Conservation (phyloP, 2,797 vertebrate species). For the Myotis vivesi region DNA sequence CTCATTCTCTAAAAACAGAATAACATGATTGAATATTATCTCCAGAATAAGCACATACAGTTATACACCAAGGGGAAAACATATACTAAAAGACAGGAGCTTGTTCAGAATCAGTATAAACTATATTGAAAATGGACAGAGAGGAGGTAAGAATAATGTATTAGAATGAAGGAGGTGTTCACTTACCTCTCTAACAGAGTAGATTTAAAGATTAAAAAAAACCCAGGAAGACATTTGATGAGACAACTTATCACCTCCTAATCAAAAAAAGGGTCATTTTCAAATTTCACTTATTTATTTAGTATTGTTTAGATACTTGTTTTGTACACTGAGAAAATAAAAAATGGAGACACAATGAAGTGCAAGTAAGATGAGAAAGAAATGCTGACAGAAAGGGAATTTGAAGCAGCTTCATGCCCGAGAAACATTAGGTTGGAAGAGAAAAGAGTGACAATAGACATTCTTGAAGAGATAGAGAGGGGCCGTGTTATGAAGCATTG, state of each 20-base stretch:
- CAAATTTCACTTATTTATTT: background rate
- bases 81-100: background rate
- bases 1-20: background rate
- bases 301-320: background rate
- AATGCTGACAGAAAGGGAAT: background rate
- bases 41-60: background rate
- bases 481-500: background rate
- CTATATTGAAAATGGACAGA: background rate
- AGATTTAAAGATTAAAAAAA: background rate
- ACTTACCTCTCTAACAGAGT: background rate
- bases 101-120: background rate
- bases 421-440: background rate
- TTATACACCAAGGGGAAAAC: background rate
- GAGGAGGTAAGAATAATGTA: background rate
- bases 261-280: background rate
- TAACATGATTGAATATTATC: background rate
- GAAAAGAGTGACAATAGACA: background rate
- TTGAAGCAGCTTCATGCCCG: background rate
- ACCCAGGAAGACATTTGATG: background rate
- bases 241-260: background rate
- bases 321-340: background rate
- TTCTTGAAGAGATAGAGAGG: background rate
- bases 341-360: background rate
- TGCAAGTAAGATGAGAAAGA: background rate
- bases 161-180: background rate